Base-by-base conservation (phyloP, 2,888 invertebrate genomes). In the Coenonympha arcania region DNA sequence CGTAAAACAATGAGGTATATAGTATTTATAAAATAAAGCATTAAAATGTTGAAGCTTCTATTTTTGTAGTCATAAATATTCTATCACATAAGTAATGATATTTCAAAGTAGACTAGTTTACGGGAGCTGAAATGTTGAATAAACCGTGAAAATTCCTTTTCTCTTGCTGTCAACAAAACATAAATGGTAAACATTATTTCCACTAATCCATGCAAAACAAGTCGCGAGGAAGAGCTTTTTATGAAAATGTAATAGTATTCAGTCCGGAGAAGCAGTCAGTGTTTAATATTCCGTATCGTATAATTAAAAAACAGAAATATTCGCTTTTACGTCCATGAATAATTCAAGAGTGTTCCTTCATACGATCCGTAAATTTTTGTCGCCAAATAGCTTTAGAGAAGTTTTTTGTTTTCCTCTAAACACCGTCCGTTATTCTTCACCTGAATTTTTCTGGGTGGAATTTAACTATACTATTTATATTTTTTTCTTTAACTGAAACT, bases 231-330 rank as follows among this genome's bases (percentile, higher is more conserved):
- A 44, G 37, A 33, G 30, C 11, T 50, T 47, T 44, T 52, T 57
- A 55, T 52, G 45, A 47, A 58, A 53, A 57, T 47, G 54, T 59
- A 59, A 68, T 66, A 70, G 72, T 75, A 76, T 78, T 72, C 67
- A 70, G 42, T 42, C 42, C 22, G 19, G 30, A 13, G 65, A 65
- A 62, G 68, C 77, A 72, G 74, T 79, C 74, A 65, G 68, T 68
- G 79, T 71, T 83, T 82, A 83, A 84, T 80, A 80, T 67, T 69
- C 81, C 78, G 76, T 81, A 76, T 74, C 72, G 83, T 79, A 80
- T 84, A 83, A 85, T 85, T 85, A 85, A 84, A 49, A 85, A 85
- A 80, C 77, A 78, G 78, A 80, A 80, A 81, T 76, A 81, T 81
- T 80, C 73, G 69, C 79, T 77, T 82, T 83, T 79, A 84, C 74